Percentiles rank a stretch among this genome's conserved stretches.
phyloP scores from a whole-genome alignment of 1,140 invertebrate species.

The Caenorhabditis elegans region WBcel235 BX284602.5:5666001-5666500 shows the following conservation, averaged over 20 bases:
- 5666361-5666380: not conserved
- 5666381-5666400: too few relatives aligned
- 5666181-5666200: constrained; percentile 56
- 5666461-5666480: not conserved
- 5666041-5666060: not conserved
- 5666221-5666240: too few relatives aligned
- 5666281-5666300: too few relatives aligned
- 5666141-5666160: constrained; percentile 58
- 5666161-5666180: constrained; percentile 61
- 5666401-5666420: too few relatives aligned
- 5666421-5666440: not conserved
- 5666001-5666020: constrained; percentile 56
- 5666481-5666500: not conserved
- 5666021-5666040: constrained; percentile 53
- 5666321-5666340: not conserved
- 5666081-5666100: constrained; percentile 52
- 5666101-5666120: constrained; percentile 59
- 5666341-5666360: not conserved
- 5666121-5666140: constrained; percentile 62
- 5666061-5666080: constrained; percentile 60
- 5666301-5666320: not conserved
- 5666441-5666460: not conserved
- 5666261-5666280: too few relatives aligned
- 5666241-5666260: too few relatives aligned
- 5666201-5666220: not conserved